A percentile compares a stretch with the other conserved stretches of the same genome.
Evolutionary conservation across 2,113 vertebrate genomes (phyloP).

Genomic region (Gobiocypris rarus): DNA sequence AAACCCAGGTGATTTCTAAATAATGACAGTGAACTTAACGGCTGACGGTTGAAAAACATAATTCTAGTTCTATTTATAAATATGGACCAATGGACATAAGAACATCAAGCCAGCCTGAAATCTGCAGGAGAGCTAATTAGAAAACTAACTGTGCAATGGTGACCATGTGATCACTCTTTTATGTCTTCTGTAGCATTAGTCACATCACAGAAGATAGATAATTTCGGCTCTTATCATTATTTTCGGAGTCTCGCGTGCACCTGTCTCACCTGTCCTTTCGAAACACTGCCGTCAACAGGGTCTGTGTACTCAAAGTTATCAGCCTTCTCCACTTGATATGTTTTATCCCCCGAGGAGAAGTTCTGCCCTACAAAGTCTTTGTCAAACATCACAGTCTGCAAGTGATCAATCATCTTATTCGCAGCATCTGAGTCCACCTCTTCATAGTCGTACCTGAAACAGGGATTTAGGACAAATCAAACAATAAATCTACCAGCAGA

Average conservation of each 20-base stretch:
- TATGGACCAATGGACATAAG: not conserved
- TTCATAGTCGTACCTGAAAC: constrained; percentile 92
- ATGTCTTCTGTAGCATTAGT: not conserved
- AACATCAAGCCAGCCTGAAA: not conserved
- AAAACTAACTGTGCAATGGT: not conserved
- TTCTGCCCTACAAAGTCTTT: constrained; percentile 89
- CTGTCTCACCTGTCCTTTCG: constrained; percentile 91
- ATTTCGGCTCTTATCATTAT: not conserved
- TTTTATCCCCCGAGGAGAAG: constrained; percentile 86
- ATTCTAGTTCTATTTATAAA: not conserved
- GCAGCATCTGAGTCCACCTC: constrained; percentile 93
- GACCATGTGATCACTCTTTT: not conserved
- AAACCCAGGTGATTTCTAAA: not conserved
- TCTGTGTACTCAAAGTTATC: constrained; percentile 97
- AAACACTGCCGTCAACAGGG: constrained; percentile 93
- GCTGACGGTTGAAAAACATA: not conserved
- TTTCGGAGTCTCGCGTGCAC: not conserved
- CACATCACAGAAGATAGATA: not conserved
- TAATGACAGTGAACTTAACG: not conserved
- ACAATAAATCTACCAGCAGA: constrained; percentile 59
- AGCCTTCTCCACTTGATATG: constrained; percentile 87
- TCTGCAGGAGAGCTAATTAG: not conserved
- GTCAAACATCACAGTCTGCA: constrained; percentile 86
- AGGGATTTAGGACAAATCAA: not conserved
- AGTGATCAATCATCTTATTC: constrained; percentile 92